Evolutionary conservation across 1,140 invertebrate genomes (phyloP).

Genomic region (Drosophila paulistorum): DNA sequence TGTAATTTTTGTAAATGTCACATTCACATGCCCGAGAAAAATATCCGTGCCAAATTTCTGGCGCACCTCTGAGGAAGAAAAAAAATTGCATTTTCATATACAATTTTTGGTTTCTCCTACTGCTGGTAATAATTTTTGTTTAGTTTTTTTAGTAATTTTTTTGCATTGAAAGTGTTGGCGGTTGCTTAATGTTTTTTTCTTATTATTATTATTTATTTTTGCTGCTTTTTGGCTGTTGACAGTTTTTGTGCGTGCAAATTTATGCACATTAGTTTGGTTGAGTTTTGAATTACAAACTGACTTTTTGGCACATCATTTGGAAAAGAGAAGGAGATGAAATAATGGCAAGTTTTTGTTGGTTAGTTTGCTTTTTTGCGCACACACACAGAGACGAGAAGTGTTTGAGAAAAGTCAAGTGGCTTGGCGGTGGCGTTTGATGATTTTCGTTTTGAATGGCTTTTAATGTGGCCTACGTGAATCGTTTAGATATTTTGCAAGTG

Average conservation of each 20-base stretch:
- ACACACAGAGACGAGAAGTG: conserved; percentile 5
- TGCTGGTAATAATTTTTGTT: background rate
- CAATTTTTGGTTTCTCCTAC: conserved; percentile 27
- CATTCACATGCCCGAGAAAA: conserved; percentile 51
- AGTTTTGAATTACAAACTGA: conserved; percentile 30
- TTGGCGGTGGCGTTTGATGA: conserved; percentile 26
- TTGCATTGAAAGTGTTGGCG: conserved; percentile 36
- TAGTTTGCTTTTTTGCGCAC: background rate
- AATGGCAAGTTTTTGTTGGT: background rate
- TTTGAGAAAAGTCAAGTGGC: conserved; percentile 35
- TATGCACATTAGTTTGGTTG: conserved; percentile 43
- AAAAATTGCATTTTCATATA: conserved; percentile 42
- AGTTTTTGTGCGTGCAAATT: conserved; percentile 55
- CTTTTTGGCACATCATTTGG: conserved; percentile 30
- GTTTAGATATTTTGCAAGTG: conserved; percentile 27
- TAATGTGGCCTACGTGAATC: conserved; percentile 27
- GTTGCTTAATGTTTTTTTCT: background rate
- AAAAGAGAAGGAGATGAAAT: conserved; percentile 9
- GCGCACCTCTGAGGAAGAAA: conserved; percentile 34
- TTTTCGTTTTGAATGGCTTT: conserved; percentile 21
- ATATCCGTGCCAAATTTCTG: conserved; percentile 49
- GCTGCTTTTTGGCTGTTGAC: conserved; percentile 38
- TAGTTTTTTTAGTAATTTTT: conserved; percentile 3
- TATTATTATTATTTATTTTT: background rate
- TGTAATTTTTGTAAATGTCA: conserved; percentile 59